Base-by-base conservation (phyloP, 2,113 vertebrate genomes). In the Okapia johnstoni region DNA sequence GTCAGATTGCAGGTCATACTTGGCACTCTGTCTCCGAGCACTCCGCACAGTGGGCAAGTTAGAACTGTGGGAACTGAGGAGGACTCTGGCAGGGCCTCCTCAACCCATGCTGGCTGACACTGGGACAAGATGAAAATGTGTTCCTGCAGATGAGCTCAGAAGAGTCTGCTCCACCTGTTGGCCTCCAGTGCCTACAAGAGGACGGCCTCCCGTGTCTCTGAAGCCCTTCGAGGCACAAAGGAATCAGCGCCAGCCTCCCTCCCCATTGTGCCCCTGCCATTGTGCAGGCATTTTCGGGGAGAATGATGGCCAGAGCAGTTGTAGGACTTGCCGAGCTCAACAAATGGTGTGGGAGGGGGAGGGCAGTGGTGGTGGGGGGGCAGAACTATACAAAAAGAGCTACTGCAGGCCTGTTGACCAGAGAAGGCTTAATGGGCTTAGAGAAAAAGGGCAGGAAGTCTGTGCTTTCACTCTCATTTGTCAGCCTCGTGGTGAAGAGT, bases 391-490 rank as follows among this genome's bases (percentile, higher is more conserved):
- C 98, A 99, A 98, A 99, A 76, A 76, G 70, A 98, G 98, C 97
- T 97, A 94, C 94, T 96, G 93, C 94, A 52, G 0, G 94, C 95
- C 98, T 98, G 98, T 98, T 98, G 98, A 98, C 98, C 76, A 92
- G 96, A 77, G 90, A 95, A 97, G 98, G 97, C 98, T 98, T 98
- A 98, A 98, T 98, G 98, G 96, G 96, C 91, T 98, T 95, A 92
- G 96, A 85, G 70, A 98, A 98, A 99, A 99, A 99, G 98, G 98
- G 97, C 98, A 98, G 99, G 98, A 98, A 98, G 98, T 97, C 94
- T 95, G 97, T 98, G 97, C 95, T 98, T 98, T 97, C 92, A 81
- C 95, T 98, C 98, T 97, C 97, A 95, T 98, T 98, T 98, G 98
- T 97, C 97, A 97, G 98, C 97, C 94, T 97, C 86, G 73, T 84